A percentile compares a stretch with the other conserved stretches of the same genome.
Evolutionary conservation across 2,113 vertebrate species (phyloP).

Genomic region (Hyla sarda): DNA sequence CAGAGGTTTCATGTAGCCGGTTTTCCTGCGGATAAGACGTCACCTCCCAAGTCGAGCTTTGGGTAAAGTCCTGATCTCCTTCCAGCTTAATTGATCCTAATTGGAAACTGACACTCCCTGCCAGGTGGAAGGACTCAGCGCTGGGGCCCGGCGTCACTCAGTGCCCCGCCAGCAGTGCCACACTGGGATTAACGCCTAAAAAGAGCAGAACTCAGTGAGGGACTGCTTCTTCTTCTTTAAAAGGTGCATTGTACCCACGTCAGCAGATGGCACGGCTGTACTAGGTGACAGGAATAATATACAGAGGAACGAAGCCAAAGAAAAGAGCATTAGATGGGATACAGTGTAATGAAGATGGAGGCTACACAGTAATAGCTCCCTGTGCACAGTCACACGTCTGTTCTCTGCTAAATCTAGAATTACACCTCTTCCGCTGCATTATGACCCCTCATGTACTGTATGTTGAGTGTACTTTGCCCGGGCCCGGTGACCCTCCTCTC

Average conservation of each 20-base stretch:
- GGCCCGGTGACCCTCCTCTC: background rate
- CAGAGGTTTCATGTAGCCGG: slow-evolving; percentile 48
- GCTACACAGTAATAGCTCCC: background rate
- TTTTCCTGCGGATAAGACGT: slow-evolving; percentile 14
- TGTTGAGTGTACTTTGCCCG: background rate
- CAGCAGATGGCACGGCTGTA: background rate
- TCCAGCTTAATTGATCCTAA: background rate
- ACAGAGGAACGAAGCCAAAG: background rate
- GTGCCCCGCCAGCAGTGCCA: background rate
- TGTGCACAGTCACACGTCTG: background rate
- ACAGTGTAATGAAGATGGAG: background rate
- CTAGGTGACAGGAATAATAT: background rate
- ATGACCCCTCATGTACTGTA: background rate
- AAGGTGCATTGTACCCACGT: background rate
- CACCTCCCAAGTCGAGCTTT: slow-evolving; percentile 35
- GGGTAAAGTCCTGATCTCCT: slow-evolving; percentile 48
- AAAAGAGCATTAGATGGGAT: background rate
- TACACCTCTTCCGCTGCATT: background rate
- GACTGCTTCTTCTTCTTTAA: background rate
- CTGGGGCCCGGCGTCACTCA: background rate
- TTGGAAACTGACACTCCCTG: slow-evolving; percentile 21
- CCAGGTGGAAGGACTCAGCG: slow-evolving; percentile 12
- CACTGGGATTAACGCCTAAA: background rate
- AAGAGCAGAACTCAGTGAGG: background rate
- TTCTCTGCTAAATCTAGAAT: background rate